Evolutionary conservation across 2,888 invertebrate species (phyloP).

Genomic region (Hyalella azteca): DNA sequence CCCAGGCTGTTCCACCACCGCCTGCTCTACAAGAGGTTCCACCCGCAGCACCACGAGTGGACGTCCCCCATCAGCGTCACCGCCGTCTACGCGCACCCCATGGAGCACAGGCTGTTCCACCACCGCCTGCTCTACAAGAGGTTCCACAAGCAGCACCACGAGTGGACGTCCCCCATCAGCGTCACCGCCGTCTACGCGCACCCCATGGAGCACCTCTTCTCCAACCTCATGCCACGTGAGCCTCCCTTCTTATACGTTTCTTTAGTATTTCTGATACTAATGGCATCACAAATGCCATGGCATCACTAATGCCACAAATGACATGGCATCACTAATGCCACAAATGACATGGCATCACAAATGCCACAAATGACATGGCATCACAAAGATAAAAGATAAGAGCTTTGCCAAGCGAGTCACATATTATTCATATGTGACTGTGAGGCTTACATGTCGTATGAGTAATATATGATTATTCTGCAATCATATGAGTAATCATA

Average conservation of each 20-base stretch:
- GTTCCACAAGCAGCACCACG: conserved; percentile 85
- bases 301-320: no score
- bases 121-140: conserved; percentile 76
- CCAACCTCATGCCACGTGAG: conserved; percentile 73
- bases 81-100: conserved; percentile 79
- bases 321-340: no score
- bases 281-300: no score
- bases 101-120: conserved; percentile 75
- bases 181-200: conserved; percentile 81
- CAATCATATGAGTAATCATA: no score
- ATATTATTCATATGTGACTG: no score
- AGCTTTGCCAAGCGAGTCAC: no score
- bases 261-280: no score
- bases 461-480: no score
- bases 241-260: background rate
- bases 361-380: no score
- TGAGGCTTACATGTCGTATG: no score
- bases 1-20: conserved; percentile 77
- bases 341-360: no score
- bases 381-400: no score
- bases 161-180: conserved; percentile 88
- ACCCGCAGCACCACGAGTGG: conserved; percentile 89
- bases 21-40: conserved; percentile 78
- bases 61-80: conserved; percentile 84
- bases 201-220: conserved; percentile 76